Conservation (phyloP, 2,113 vertebrate species). For the Saguinus imperator region DNA sequence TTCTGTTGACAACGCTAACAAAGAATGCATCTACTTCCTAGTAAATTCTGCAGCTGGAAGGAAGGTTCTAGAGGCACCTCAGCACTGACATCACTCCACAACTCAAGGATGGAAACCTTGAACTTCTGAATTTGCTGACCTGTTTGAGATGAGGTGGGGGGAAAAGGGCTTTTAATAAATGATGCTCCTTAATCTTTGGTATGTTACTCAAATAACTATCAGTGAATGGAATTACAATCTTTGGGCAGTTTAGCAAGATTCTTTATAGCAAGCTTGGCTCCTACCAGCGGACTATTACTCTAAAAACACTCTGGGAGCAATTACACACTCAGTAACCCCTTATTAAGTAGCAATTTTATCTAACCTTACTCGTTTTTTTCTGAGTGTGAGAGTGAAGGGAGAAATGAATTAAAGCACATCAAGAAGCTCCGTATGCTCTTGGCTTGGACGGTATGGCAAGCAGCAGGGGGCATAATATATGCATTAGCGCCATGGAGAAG, state of each 20-base stretch:
- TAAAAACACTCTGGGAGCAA: slow-evolving; percentile 64
- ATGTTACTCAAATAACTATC: slow-evolving; percentile 24
- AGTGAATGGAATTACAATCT: slow-evolving; percentile 37
- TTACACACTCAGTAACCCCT: slow-evolving; percentile 66
- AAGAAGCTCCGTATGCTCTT: background rate
- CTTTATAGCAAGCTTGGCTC: slow-evolving; percentile 48
- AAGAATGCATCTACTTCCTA: background rate
- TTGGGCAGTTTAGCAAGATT: slow-evolving; percentile 48
- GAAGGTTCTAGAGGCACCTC: background rate
- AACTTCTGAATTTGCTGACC: slow-evolving; percentile 22
- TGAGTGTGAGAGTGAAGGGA: slow-evolving; percentile 24
- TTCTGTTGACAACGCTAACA: background rate
- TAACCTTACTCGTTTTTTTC: slow-evolving; percentile 55
- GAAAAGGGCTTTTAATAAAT: background rate
- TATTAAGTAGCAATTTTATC: slow-evolving; percentile 63
- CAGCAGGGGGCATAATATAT: background rate
- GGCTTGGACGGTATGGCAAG: background rate
- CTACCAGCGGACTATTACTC: slow-evolving; percentile 3
- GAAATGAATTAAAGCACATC: slow-evolving; percentile 22
- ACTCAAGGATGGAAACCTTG: background rate
- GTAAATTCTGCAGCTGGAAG: background rate
- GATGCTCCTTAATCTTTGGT: slow-evolving; percentile 30
- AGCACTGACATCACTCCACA: background rate
- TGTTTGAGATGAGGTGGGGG: slow-evolving; percentile 17
- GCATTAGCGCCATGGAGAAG: background rate